Conservation (phyloP, 2,797 vertebrate species). For the Pangasius djambal region DNA sequence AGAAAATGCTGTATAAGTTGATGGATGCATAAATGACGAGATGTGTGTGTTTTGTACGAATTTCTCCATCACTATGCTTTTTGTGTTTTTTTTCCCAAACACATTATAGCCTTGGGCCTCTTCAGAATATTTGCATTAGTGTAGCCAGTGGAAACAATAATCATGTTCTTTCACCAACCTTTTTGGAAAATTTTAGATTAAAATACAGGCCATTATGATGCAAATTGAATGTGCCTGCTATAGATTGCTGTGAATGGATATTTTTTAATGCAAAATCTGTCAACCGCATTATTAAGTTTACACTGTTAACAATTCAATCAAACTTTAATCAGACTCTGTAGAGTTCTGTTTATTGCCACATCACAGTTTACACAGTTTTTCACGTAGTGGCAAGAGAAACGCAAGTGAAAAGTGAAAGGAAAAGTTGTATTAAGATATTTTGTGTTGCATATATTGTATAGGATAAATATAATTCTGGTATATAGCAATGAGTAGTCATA, state of each 20-base stretch:
- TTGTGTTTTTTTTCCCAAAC: background rate
- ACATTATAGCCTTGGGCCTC: background rate
- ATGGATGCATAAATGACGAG: background rate
- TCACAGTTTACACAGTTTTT: background rate
- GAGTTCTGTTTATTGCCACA: background rate
- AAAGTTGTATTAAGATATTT: background rate
- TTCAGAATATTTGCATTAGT: constrained; percentile 4
- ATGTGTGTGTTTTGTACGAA: background rate
- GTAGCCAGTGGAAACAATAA: background rate
- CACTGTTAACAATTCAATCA: background rate
- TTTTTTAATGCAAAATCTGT: background rate
- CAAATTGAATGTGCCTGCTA: background rate
- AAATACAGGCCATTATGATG: background rate
- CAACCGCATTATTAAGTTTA: background rate
- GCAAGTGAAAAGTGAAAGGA: background rate
- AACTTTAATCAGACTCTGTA: background rate
- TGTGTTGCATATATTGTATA: background rate
- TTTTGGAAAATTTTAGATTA: background rate
- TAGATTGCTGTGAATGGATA: background rate
- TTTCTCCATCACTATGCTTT: background rate
- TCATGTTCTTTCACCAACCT: background rate
- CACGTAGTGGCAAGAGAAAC: background rate
- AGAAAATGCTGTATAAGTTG: background rate
- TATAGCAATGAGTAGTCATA: background rate
- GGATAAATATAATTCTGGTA: background rate